Evolutionary conservation across 2,888 invertebrate genomes (phyloP).

Genomic region (Apamea anceps): DNA sequence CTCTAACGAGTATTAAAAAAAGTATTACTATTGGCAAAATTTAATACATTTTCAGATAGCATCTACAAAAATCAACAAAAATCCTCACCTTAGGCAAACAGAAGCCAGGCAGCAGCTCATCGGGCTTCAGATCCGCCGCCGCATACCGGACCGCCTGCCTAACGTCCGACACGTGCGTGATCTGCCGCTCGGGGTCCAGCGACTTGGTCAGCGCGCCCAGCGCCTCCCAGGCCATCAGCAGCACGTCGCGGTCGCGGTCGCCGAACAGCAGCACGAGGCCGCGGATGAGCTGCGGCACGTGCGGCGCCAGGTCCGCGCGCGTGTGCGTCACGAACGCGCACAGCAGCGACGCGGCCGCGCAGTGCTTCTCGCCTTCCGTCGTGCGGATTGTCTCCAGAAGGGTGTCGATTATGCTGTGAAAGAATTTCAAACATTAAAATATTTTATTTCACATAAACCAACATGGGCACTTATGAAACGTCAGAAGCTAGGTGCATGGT

Average conservation of each 20-base stretch:
- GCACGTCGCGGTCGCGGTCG: conserved; percentile 93
- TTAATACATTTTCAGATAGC: not conserved
- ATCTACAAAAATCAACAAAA: not conserved
- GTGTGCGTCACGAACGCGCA: conserved; percentile 97
- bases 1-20: not conserved
- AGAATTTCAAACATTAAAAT: not conserved
- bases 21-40: not conserved
- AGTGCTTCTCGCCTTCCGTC: conserved; percentile 89
- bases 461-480: no score
- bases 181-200: conserved; percentile 95
- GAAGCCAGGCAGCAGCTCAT: conserved; percentile 96
- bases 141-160: conserved; percentile 98
- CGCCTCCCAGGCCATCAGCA: conserved; percentile 96
- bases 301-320: conserved; percentile 96
- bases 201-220: conserved; percentile 96
- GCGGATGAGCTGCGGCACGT: conserved; percentile 96
- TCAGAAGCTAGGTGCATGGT: no score
- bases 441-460: no score
- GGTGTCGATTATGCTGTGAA: conserved; percentile 71
- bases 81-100: conserved; percentile 95
- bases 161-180: conserved; percentile 96
- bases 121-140: conserved; percentile 94
- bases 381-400: conserved; percentile 72
- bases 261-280: conserved; percentile 96
- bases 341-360: conserved; percentile 96